phyloP scores from a whole-genome alignment of 2,113 vertebrate species.

The Scatophagus argus region DNA sequence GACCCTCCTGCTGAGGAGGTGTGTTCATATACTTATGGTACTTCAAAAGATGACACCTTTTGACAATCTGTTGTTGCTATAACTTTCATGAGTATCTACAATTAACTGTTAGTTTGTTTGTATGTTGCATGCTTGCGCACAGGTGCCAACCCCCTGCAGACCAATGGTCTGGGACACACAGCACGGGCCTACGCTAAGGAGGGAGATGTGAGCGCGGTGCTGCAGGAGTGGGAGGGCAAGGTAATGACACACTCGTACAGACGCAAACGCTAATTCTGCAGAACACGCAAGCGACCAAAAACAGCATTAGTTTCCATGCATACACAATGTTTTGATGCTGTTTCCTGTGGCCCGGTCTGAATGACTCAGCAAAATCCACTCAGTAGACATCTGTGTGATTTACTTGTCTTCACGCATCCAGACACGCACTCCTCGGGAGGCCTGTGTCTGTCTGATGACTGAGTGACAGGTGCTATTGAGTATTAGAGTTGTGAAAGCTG shows the following conservation, averaged over 20 bases:
- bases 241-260: slow-evolving; percentile 71
- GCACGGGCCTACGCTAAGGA: slow-evolving; percentile 92
- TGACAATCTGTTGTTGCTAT: background rate
- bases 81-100: background rate
- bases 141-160: slow-evolving; percentile 94
- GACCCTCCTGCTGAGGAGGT: slow-evolving; percentile 51
- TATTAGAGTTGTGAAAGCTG: slow-evolving; percentile 55
- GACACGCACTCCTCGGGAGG: slow-evolving; percentile 64
- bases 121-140: slow-evolving; percentile 49
- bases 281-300: slow-evolving; percentile 16
- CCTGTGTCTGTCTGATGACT: slow-evolving; percentile 37
- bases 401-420: slow-evolving; percentile 27
- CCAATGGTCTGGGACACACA: slow-evolving; percentile 93
- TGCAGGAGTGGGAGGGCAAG: slow-evolving; percentile 89
- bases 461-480: slow-evolving; percentile 75
- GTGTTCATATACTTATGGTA: slow-evolving; percentile 12
- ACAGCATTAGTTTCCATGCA: slow-evolving; percentile 3
- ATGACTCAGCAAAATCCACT: slow-evolving; percentile 38
- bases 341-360: slow-evolving; percentile 34
- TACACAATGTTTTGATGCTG: background rate
- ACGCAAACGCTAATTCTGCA: background rate
- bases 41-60: background rate
- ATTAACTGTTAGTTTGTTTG: background rate
- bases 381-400: slow-evolving; percentile 61
- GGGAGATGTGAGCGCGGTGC: slow-evolving; percentile 88